Evolutionary conservation across 2,797 vertebrate genomes (phyloP).

Genomic region (Austrolebias charrua): DNA sequence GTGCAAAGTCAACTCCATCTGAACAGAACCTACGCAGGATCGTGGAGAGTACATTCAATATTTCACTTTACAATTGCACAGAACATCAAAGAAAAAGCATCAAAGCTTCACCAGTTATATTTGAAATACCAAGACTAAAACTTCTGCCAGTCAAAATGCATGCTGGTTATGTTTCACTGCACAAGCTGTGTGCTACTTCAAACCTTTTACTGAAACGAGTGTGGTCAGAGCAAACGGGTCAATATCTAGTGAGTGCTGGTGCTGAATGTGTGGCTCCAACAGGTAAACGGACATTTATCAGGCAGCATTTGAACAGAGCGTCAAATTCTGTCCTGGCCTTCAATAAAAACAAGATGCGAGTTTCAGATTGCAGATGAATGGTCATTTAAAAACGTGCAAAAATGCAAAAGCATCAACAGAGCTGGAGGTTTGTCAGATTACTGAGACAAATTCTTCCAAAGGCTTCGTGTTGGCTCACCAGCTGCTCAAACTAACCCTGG

Average conservation of each 20-base stretch:
- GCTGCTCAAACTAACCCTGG: too few relatives aligned
- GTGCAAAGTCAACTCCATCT: conserved; percentile 43
- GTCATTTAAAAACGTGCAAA: too few relatives aligned
- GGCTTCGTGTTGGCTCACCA: too few relatives aligned
- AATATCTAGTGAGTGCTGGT: neutral
- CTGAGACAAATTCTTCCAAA: too few relatives aligned
- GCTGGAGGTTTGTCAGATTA: too few relatives aligned
- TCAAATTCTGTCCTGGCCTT: too few relatives aligned
- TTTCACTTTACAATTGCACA: conserved; percentile 55
- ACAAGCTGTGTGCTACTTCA: conserved; percentile 24
- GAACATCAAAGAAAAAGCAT: conserved; percentile 30
- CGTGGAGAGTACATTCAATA: conserved; percentile 59
- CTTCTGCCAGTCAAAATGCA: conserved; percentile 28
- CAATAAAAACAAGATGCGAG: neutral
- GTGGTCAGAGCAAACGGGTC: neutral
- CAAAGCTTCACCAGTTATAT: conserved; percentile 21
- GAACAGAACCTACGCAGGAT: conserved; percentile 33
- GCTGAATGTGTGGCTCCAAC: neutral
- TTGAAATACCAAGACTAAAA: conserved; percentile 5
- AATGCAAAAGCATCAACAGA: too few relatives aligned
- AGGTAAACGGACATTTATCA: conserved; percentile 1
- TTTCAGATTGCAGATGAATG: too few relatives aligned
- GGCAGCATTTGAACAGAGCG: neutral
- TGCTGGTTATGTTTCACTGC: conserved; percentile 43
- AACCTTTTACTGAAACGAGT: conserved; percentile 8